Percentiles rank a stretch among this genome's conserved stretches.
Conservation (phyloP, 2,797 vertebrate genomes). For the Simalia tracyae region DNA sequence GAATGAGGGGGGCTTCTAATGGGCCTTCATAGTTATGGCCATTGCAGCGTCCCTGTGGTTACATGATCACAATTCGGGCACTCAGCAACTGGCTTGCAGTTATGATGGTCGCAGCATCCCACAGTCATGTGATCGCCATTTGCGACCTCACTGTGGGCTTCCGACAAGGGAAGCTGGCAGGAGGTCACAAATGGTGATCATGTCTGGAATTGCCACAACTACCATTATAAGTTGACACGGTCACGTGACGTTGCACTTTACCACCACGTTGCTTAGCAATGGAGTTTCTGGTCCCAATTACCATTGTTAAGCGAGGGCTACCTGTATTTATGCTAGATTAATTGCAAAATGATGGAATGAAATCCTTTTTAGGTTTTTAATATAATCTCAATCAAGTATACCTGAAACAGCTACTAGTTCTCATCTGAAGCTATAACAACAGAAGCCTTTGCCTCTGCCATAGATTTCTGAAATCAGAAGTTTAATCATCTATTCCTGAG, state of each 20-base stretch:
- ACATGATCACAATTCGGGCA: not conserved
- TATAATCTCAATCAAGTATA: not conserved
- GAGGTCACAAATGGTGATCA: not conserved
- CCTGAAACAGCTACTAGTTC: not conserved
- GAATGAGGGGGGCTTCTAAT: too few species aligned
- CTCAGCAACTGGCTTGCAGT: not conserved
- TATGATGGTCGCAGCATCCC: not conserved
- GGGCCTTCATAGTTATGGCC: too few species aligned
- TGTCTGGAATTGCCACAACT: not conserved
- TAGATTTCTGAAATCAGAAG: not conserved
- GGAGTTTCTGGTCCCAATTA: not conserved
- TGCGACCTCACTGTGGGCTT: not conserved
- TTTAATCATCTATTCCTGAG: not conserved
- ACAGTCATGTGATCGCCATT: not conserved
- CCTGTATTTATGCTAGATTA: not conserved
- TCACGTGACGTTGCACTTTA: not conserved
- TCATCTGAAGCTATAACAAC: not conserved
- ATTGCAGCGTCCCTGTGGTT: too few species aligned
- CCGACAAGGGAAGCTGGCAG: not conserved
- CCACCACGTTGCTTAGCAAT: not conserved
- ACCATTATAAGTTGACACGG: not conserved
- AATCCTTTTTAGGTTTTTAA: not conserved
- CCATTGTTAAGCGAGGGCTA: not conserved
- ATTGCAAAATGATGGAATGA: not conserved
- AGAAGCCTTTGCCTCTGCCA: not conserved